A percentile compares a stretch with the other conserved stretches of the same genome.
Conservation (phyloP, 2,113 vertebrate genomes). For the Anas platyrhynchos region DNA sequence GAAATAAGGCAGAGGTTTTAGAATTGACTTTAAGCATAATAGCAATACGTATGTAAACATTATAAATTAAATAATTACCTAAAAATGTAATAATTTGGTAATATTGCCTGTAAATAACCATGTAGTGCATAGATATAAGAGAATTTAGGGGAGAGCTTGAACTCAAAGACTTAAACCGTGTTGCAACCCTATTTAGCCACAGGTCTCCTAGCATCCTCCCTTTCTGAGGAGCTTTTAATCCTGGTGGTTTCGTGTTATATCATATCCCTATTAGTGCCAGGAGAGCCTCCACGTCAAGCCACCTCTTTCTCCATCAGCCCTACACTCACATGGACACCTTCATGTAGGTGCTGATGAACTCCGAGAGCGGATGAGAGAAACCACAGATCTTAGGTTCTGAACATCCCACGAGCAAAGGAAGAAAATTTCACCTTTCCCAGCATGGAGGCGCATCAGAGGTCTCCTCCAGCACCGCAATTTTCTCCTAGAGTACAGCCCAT, state of each 20-base stretch:
- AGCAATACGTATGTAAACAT: no score
- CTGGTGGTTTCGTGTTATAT: no score
- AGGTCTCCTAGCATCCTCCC: background rate
- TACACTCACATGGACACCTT: accelerated
- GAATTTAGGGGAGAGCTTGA: background rate
- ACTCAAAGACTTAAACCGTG: background rate
- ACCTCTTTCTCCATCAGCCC: background rate
- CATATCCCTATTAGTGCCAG: background rate
- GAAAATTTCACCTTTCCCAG: background rate
- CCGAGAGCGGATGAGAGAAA: accelerated
- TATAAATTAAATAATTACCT: no score
- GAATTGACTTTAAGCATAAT: background rate
- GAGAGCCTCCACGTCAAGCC: background rate
- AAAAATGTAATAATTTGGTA: no score
- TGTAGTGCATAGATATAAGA: no score
- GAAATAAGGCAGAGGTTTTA: background rate
- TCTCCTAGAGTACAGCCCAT: background rate
- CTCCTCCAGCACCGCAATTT: background rate
- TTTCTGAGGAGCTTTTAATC: background rate
- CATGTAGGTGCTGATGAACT: background rate
- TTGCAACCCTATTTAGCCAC: background rate
- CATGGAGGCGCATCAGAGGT: accelerated
- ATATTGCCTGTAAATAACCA: no score
- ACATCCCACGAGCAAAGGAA: background rate
- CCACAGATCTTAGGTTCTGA: accelerated